Base-by-base conservation (phyloP, 1,140 invertebrate genomes). In the Cyclargus thomasi region DNA sequence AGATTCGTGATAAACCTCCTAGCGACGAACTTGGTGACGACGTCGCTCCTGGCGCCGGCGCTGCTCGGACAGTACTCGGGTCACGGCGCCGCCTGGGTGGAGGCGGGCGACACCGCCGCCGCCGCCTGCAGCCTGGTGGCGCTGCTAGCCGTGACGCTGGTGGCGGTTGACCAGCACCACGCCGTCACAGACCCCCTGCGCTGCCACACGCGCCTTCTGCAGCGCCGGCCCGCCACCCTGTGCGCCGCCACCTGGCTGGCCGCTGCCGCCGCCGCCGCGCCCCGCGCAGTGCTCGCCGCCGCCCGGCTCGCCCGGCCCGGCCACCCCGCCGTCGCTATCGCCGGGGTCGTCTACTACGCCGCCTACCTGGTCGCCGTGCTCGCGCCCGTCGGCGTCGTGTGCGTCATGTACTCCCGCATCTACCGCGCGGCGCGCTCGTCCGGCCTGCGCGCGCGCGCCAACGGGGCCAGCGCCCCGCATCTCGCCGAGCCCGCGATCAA, bases 131-230 rank as follows among this genome's bases (percentile, higher is more conserved):
- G 86, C 66, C 70, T 90, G 67, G 82, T 84, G 0, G 85, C 86
- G 0, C 70, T 90, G 1, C 91, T 96, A 20, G 95, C 95, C 0
- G 93, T 97, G 6, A 92, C 97, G 8, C 92, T 97, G 10, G 96
- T 98, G 47, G 95, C 95, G 0, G 88, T 97, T 1, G 97, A 98
- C 79, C 95, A 97, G 76, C 97, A 97, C 85, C 95, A 95, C 71
- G 97, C 96, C 0, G 96, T 98, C 35, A 95, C 96, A 5, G 95
- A 96, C 81, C 96, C 96, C 0, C 90, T 97, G 21, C 93, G 95
- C n/a, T 97, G 97, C 82, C 94, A 95, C 70, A 93, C 94, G 16
- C 93, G 94, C 35, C 92, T 97, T 68, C 93, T 96, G 75, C 94
- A 95, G 74, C 87, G 93, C 10, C 93, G 94, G 57, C 95, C 95